Conservation (phyloP, 2,888 invertebrate species). For the Drosophila pullipes region DNA sequence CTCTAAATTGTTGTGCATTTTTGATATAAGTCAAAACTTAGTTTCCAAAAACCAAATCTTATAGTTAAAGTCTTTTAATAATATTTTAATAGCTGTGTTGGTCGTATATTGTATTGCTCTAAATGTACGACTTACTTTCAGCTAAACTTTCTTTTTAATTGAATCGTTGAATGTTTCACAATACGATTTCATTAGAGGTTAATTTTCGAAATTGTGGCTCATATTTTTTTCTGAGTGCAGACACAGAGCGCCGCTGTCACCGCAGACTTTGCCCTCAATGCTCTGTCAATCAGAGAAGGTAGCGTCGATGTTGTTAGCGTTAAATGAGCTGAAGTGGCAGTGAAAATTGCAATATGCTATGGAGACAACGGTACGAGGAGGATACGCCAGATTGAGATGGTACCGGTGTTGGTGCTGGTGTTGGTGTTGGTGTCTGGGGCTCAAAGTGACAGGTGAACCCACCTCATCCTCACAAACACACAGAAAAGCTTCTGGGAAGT, state of each 20-base stretch:
- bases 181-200: background rate
- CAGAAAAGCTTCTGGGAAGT: background rate
- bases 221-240: background rate
- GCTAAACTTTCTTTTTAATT: background rate
- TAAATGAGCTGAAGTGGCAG: conserved; percentile 62
- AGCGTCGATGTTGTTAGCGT: conserved; percentile 40
- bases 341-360: conserved; percentile 53
- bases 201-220: background rate
- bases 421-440: background rate
- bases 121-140: too few species aligned
- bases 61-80: background rate
- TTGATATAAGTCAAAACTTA: background rate
- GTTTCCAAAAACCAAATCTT: background rate
- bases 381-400: background rate
- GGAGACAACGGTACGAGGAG: background rate
- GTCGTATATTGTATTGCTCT: too few species aligned
- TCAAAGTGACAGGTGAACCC: background rate
- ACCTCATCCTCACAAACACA: background rate
- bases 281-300: conserved; percentile 53
- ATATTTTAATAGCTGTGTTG: background rate
- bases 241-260: conserved; percentile 8
- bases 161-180: background rate
- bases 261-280: conserved; percentile 28
- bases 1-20: background rate
- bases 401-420: background rate